These are phyloP conservation scores for Triplophysa siluroides DNA, from an alignment of 2,113 vertebrate species.

Conservation along the genomic window DNA sequence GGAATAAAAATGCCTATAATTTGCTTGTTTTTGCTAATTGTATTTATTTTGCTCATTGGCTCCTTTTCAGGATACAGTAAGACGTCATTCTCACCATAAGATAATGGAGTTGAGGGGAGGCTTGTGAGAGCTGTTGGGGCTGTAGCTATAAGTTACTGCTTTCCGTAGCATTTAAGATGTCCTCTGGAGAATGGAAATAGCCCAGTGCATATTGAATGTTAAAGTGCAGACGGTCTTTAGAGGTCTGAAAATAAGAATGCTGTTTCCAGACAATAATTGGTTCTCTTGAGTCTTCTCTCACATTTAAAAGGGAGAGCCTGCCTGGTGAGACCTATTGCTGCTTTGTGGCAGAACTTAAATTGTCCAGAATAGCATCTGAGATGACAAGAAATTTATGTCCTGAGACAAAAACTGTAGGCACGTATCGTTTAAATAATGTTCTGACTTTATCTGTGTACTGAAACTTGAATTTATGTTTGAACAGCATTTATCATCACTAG, in stretches of 20 bases:
- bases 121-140: constrained; percentile 7
- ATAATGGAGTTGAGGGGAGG: constrained; percentile 3
- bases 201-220: constrained; percentile 22
- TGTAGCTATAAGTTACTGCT: constrained; percentile 25
- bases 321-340: constrained; percentile 22
- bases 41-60: too few relatives aligned
- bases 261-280: constrained; percentile 47
- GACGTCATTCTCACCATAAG: too few relatives aligned
- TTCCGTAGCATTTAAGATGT: constrained; percentile 32
- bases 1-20: too few relatives aligned
- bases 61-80: too few relatives aligned
- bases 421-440: background rate
- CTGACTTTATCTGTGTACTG: background rate
- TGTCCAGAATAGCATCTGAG: background rate
- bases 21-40: too few relatives aligned
- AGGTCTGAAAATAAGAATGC: constrained; percentile 42
- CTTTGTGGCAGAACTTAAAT: constrained; percentile 27
- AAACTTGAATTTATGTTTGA: background rate
- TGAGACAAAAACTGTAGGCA: constrained; percentile 1
- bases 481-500: too few relatives aligned
- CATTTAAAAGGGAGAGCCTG: constrained; percentile 11
- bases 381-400: background rate
- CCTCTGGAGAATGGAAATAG: constrained; percentile 35
- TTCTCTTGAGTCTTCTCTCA: constrained; percentile 32
- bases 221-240: constrained; percentile 13